A percentile compares a stretch with the other conserved stretches of the same genome.
phyloP scores from a whole-genome alignment of 2,888 invertebrate genomes.

The Phrixothrix hirtus region DNA sequence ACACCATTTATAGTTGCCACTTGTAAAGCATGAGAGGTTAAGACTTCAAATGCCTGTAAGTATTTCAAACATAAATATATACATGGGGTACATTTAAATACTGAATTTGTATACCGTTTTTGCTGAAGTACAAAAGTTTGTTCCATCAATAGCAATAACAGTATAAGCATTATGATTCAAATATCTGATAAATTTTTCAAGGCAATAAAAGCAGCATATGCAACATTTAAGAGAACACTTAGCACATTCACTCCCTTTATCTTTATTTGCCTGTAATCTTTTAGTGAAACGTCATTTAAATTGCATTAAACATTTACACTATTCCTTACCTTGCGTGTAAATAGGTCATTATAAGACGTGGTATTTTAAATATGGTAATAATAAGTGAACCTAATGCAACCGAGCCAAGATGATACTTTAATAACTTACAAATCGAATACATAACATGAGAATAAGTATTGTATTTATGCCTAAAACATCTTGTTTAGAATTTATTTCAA shows the following conservation, averaged over 20 bases:
- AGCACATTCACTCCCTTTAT: slow-evolving; percentile 75
- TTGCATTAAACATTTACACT: neutral
- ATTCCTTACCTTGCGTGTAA: slow-evolving; percentile 82
- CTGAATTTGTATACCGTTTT: slow-evolving; percentile 70
- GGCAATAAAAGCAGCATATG: slow-evolving; percentile 86
- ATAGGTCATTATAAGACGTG: slow-evolving; percentile 84
- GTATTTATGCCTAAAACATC: slow-evolving; percentile 69
- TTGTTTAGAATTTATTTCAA: too few species aligned
- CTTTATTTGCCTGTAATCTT: slow-evolving; percentile 69
- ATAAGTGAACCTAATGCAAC: slow-evolving; percentile 93
- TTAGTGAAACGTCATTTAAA: slow-evolving; percentile 27
- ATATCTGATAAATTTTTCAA: slow-evolving; percentile 90
- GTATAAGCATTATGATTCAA: slow-evolving; percentile 95
- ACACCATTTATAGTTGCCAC: slow-evolving; percentile 91
- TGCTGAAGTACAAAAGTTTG: slow-evolving; percentile 88
- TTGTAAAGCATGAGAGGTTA: slow-evolving; percentile 81
- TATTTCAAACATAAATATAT: slow-evolving; percentile 20
- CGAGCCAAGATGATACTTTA: slow-evolving; percentile 92
- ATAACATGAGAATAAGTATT: slow-evolving; percentile 68
- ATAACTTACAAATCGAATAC: slow-evolving; percentile 72
- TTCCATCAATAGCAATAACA: slow-evolving; percentile 89
- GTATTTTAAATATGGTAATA: slow-evolving; percentile 90
- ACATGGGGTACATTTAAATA: slow-evolving; percentile 19
- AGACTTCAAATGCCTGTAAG: slow-evolving; percentile 80
- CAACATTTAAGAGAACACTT: slow-evolving; percentile 79